Evolutionary conservation across 2,888 invertebrate species (phyloP).

Genomic region (Metalampra italica): DNA sequence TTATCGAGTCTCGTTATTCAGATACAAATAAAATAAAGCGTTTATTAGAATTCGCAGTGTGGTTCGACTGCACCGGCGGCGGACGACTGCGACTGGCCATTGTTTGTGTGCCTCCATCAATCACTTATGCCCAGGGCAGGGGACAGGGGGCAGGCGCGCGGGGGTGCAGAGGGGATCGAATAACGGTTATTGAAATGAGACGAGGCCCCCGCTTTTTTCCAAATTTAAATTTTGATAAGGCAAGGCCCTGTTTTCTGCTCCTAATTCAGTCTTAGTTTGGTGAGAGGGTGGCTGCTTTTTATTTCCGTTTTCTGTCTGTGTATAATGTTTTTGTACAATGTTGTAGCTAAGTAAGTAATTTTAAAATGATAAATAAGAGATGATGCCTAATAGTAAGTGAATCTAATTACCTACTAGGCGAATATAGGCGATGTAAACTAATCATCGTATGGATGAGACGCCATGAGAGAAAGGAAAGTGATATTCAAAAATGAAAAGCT

Average conservation of each 20-base stretch:
- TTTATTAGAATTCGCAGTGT: conserved; percentile 76
- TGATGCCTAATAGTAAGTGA: too few relatives aligned
- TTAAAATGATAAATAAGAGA: too few relatives aligned
- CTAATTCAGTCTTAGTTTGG: conserved; percentile 63
- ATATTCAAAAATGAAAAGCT: too few relatives aligned
- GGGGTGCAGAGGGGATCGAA: conserved; percentile 40
- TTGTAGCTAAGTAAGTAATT: too few relatives aligned
- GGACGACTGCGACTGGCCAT: conserved; percentile 52
- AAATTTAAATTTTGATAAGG: conserved; percentile 79
- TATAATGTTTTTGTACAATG: conserved; percentile 32
- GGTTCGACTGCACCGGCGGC: conserved; percentile 46
- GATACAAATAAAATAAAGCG: conserved; percentile 74
- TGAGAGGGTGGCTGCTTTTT: conserved; percentile 62
- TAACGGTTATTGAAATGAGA: conserved; percentile 79
- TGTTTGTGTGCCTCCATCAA: conserved; percentile 74
- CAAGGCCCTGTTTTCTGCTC: conserved; percentile 69
- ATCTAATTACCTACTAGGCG: too few relatives aligned
- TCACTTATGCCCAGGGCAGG: conserved; percentile 57
- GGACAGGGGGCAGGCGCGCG: conserved; percentile 24
- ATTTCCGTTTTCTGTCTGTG: conserved; percentile 53
- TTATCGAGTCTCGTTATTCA: conserved; percentile 66
- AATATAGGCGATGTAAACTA: too few relatives aligned
- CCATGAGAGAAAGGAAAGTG: too few relatives aligned
- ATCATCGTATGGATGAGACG: too few relatives aligned
- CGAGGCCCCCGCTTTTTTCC: conserved; percentile 72